Evolutionary conservation across 2,113 vertebrate species (phyloP).

Genomic region (Zootoca vivipara): DNA sequence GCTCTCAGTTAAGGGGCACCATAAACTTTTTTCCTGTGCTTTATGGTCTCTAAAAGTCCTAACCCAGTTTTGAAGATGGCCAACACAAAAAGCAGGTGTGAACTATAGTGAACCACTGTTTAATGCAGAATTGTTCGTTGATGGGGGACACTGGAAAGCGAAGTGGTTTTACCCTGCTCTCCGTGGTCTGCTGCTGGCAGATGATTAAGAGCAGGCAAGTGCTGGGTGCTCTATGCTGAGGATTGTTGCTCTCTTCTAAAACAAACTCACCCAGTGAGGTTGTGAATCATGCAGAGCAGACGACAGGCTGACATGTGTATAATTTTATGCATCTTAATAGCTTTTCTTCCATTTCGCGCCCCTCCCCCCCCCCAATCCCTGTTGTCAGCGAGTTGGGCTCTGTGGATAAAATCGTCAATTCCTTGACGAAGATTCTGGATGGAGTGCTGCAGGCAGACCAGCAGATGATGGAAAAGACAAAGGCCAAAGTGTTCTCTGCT

Average conservation of each 20-base stretch:
- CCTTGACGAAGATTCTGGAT: slow-evolving; percentile 92
- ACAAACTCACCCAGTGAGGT: background rate
- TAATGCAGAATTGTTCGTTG: too few species aligned
- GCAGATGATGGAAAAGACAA: slow-evolving; percentile 93
- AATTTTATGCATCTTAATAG: slow-evolving; percentile 42
- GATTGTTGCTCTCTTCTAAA: background rate
- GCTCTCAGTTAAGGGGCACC: too few species aligned
- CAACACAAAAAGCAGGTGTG: too few species aligned
- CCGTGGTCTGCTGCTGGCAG: too few species aligned
- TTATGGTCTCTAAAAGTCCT: too few species aligned
- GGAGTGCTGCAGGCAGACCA: slow-evolving; percentile 91
- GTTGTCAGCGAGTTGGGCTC: slow-evolving; percentile 83
- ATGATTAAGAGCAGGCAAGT: too few species aligned
- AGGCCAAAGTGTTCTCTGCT: slow-evolving; percentile 92
- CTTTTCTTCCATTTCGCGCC: slow-evolving; percentile 28
- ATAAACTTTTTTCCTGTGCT: too few species aligned
- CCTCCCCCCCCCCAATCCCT: background rate
- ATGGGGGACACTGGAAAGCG: too few species aligned
- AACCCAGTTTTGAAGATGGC: too few species aligned
- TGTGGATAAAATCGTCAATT: slow-evolving; percentile 87
- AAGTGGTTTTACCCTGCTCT: too few species aligned
- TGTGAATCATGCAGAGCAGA: background rate
- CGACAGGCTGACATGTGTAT: slow-evolving; percentile 10
- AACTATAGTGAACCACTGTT: too few species aligned
- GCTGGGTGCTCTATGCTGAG: too few species aligned